Evolutionary conservation across 2,797 vertebrate species (phyloP).

Genomic region (Corythornis leucogaster): DNA sequence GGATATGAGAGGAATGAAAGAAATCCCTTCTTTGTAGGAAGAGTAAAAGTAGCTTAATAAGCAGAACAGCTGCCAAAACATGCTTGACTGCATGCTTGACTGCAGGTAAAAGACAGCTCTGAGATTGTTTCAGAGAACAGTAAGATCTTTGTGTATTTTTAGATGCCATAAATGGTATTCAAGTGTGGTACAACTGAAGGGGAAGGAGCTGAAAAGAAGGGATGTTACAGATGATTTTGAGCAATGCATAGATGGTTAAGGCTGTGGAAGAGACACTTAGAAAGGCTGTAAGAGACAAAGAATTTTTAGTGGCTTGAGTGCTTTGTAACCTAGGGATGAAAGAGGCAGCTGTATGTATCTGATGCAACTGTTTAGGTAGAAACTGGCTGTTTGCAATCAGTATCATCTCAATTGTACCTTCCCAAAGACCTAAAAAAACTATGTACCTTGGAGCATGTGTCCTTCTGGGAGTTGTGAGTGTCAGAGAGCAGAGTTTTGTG

Average conservation of each 20-base stretch:
- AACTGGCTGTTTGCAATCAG: neutral
- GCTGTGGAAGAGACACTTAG: neutral
- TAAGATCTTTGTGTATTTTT: neutral
- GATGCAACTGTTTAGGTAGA: neutral
- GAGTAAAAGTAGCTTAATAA: constrained; percentile 15
- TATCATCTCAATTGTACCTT: neutral
- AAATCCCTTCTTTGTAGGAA: neutral
- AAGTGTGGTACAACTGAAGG: neutral
- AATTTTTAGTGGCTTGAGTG: neutral
- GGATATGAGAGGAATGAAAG: neutral
- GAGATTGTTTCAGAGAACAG: neutral
- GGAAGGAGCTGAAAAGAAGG: neutral
- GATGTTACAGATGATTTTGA: neutral
- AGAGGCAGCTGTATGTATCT: neutral
- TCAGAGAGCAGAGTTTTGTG: neutral
- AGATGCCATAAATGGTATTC: neutral
- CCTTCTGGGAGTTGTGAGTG: neutral
- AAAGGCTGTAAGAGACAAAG: neutral
- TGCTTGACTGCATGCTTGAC: neutral
- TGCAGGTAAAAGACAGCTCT: constrained; percentile 39
- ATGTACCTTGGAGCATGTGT: neutral
- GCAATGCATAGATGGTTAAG: neutral
- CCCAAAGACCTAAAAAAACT: neutral
- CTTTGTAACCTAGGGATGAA: neutral
- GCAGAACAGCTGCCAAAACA: constrained; percentile 5